Evolutionary conservation across 2,797 vertebrate genomes (phyloP).

Genomic region (Limosa lapponica): DNA sequence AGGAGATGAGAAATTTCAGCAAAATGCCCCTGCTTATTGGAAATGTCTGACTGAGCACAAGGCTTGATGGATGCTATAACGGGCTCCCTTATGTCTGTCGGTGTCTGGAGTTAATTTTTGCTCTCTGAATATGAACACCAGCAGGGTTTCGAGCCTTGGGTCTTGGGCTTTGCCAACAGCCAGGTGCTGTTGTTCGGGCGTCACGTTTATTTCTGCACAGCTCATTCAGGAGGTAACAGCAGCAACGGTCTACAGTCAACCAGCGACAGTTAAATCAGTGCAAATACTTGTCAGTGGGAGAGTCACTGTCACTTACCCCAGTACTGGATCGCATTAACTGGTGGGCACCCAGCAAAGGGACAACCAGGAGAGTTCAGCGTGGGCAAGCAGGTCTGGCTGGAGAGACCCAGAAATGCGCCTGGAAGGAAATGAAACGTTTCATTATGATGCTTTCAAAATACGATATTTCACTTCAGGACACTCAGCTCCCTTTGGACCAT

Average conservation of each 20-base stretch:
- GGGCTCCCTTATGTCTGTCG: neutral
- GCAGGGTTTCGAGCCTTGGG: neutral
- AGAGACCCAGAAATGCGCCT: neutral
- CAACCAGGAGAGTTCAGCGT: neutral
- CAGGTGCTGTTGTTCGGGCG: neutral
- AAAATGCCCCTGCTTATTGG: neutral
- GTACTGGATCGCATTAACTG: neutral
- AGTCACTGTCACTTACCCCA: neutral
- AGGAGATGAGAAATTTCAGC: slow-evolving; percentile 19
- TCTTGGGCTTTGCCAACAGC: neutral
- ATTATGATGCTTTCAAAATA: neutral
- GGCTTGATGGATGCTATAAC: neutral
- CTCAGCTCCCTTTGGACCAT: neutral
- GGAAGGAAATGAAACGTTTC: neutral
- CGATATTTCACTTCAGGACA: neutral
- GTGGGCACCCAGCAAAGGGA: neutral
- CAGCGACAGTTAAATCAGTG: neutral
- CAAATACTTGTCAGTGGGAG: neutral
- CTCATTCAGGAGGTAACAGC: neutral
- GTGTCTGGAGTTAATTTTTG: neutral
- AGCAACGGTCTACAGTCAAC: neutral
- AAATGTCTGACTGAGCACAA: neutral
- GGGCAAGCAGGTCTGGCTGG: neutral
- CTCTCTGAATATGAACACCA: neutral
- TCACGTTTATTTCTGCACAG: neutral